A percentile compares a stretch with the other conserved stretches of the same genome.
phyloP scores from a whole-genome alignment of 37 sponge, comb jelly and placozoan genomes.

The Corticium candelabrum region DNA sequence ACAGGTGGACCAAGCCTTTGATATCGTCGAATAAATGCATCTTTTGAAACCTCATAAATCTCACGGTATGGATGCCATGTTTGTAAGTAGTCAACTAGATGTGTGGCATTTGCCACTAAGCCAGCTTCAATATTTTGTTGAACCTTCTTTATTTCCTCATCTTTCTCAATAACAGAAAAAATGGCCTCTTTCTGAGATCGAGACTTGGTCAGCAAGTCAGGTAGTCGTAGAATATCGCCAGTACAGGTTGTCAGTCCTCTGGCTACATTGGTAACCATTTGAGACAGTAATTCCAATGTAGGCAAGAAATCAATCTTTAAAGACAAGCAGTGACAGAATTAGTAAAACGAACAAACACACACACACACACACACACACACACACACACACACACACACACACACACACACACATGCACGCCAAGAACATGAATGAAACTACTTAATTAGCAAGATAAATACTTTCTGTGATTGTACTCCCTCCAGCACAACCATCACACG shows the following conservation, averaged over 20 bases:
- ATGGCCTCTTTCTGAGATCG: slow-evolving; percentile 45
- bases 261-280: slow-evolving; percentile 48
- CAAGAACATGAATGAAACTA: background rate
- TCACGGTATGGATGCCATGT: slow-evolving; percentile 48
- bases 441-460: too few species aligned
- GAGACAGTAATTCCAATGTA: slow-evolving; percentile 47
- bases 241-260: slow-evolving; percentile 46
- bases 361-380: slow-evolving; percentile 5
- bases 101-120: slow-evolving; percentile 40
- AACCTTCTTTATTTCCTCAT: slow-evolving; percentile 88
- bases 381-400: slow-evolving; percentile 14
- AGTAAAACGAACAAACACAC: background rate
- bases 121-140: slow-evolving; percentile 48
- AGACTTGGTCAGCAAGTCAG: slow-evolving; percentile 64
- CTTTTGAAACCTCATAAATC: slow-evolving; percentile 69
- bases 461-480: too few species aligned
- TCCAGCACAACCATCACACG: slow-evolving; percentile 73
- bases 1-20: slow-evolving; percentile 68
- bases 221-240: slow-evolving; percentile 58
- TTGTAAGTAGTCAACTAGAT: slow-evolving; percentile 43
- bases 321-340: background rate
- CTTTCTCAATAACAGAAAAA: slow-evolving; percentile 56
- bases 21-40: slow-evolving; percentile 88
- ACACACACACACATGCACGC: background rate
- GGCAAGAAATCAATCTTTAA: slow-evolving; percentile 75